phyloP scores from a whole-genome alignment of 37 sponge, comb jelly and placozoan species.

The Mnemiopsis leidyi region DNA sequence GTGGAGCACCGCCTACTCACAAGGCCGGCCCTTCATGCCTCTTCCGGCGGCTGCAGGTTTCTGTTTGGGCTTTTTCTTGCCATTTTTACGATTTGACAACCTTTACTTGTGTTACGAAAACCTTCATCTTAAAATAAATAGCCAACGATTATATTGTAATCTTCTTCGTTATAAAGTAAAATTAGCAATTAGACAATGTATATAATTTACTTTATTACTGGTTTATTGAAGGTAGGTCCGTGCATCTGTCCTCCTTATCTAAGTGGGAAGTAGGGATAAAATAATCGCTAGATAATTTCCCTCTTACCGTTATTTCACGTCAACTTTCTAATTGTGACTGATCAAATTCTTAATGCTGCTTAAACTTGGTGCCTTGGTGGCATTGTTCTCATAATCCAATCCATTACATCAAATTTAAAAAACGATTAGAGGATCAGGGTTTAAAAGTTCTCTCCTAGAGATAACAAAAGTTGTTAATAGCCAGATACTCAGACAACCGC shows the following conservation, averaged over 20 bases:
- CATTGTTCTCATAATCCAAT: background rate
- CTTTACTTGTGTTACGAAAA: no score
- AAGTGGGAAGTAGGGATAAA: no score
- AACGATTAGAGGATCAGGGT: background rate
- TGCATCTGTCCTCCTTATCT: no score
- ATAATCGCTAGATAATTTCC: no score
- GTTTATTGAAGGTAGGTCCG: no score
- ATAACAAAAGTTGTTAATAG: background rate
- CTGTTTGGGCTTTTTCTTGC: background rate
- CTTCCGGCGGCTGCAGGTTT: conserved; percentile 6
- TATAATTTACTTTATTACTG: no score
- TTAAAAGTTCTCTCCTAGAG: background rate
- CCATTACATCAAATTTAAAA: background rate
- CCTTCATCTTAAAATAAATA: no score
- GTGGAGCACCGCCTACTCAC: background rate
- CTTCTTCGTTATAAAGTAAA: no score
- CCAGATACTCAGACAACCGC: background rate
- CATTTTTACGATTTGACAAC: no score
- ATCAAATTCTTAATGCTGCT: background rate
- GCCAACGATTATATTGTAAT: no score
- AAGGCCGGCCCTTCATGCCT: background rate
- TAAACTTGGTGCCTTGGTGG: background rate
- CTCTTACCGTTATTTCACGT: no score
- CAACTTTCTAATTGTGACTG: background rate
- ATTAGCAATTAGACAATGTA: no score